phyloP scores from a whole-genome alignment of 1,140 invertebrate species.

The Drosophila seguyi region DNA sequence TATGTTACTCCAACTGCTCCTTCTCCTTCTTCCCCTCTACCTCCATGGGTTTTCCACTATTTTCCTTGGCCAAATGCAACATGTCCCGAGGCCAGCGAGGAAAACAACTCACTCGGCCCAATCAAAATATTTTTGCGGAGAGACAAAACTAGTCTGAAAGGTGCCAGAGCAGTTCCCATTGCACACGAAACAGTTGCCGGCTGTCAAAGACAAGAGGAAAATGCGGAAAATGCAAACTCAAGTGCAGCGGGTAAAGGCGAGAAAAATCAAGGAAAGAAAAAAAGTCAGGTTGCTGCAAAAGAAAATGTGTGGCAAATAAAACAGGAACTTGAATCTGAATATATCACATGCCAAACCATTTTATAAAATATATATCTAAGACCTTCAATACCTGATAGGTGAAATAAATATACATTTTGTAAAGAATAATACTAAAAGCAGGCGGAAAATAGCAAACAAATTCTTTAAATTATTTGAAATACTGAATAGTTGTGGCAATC shows the following conservation, averaged over 20 bases:
- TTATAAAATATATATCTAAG: background rate
- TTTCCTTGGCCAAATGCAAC: slow-evolving; percentile 73
- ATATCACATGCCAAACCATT: background rate
- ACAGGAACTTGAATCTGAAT: background rate
- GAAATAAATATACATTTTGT: background rate
- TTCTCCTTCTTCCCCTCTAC: background rate
- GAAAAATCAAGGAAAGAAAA: background rate
- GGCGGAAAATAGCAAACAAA: background rate
- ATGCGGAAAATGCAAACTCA: slow-evolving; percentile 53
- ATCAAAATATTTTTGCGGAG: slow-evolving; percentile 73
- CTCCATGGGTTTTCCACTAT: background rate
- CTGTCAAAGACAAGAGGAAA: slow-evolving; percentile 42
- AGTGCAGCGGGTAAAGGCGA: slow-evolving; percentile 27
- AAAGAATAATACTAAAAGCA: background rate
- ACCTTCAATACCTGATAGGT: slow-evolving; percentile 5
- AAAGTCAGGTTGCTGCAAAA: slow-evolving; percentile 10
- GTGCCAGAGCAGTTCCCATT: slow-evolving; percentile 50
- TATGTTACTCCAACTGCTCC: background rate
- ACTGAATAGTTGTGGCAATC: background rate
- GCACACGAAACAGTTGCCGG: slow-evolving; percentile 60
- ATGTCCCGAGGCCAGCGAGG: slow-evolving; percentile 42
- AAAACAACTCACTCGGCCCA: slow-evolving; percentile 72
- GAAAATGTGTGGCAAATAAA: background rate
- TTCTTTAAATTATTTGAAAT: slow-evolving; percentile 3
- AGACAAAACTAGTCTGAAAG: slow-evolving; percentile 59